Evolutionary conservation across 2,888 invertebrate species (phyloP).

Genomic region (Pristionchus exspectatus): DNA sequence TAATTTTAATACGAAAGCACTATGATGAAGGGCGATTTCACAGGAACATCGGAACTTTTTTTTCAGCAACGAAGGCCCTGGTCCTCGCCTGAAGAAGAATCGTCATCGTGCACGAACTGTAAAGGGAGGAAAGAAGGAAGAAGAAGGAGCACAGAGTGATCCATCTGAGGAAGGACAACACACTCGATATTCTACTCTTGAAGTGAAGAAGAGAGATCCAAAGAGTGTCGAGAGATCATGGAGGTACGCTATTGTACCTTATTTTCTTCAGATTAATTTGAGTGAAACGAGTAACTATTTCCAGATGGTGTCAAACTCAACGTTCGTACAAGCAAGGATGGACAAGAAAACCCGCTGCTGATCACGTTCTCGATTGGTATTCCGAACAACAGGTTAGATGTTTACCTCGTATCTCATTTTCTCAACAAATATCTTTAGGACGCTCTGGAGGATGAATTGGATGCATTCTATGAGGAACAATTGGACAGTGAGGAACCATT

Average conservation of each 20-base stretch:
- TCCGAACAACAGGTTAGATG: neutral
- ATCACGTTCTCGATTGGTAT: constrained; percentile 20
- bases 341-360: neutral
- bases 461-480: constrained; percentile 28
- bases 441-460: constrained; percentile 22
- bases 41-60: neutral
- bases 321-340: neutral
- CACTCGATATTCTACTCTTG: neutral
- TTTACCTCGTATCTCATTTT: neutral
- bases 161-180: neutral
- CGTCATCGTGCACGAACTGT: constrained; percentile 17
- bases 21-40: too few relatives aligned
- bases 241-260: neutral
- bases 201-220: neutral
- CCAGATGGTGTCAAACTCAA: neutral
- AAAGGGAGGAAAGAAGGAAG: neutral
- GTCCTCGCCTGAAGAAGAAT: constrained; percentile 39
- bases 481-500: constrained; percentile 36
- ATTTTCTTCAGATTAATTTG: neutral
- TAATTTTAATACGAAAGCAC: neutral
- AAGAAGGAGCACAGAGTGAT: neutral
- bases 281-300: neutral
- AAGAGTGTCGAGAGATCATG: constrained; percentile 20
- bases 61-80: neutral
- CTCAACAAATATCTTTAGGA: neutral